Evolutionary conservation across 53 echinoderm and acorn worm genomes (phyloP).

Genomic region (Astropecten irregularis): DNA sequence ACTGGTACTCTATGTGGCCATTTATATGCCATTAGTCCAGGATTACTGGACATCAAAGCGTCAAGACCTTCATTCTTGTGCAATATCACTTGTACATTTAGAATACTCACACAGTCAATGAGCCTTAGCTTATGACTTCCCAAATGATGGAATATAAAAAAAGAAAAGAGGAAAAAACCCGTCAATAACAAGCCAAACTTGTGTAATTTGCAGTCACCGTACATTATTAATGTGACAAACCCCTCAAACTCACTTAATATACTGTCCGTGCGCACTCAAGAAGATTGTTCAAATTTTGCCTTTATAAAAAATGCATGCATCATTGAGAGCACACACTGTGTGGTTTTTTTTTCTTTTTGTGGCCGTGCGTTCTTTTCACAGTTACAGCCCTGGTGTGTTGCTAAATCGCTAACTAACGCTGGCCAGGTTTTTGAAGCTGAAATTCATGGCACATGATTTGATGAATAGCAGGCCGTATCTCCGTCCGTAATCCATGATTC

Average conservation of each 20-base stretch:
- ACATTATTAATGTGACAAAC: conserved; percentile 10
- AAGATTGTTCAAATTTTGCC: conserved; percentile 43
- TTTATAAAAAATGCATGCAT: conserved; percentile 24
- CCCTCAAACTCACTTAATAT: conserved; percentile 4
- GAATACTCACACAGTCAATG: no score
- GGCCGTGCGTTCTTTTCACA: no score
- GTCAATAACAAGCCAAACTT: no score
- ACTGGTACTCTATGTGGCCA: not conserved
- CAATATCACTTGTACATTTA: no score
- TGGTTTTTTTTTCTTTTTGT: no score
- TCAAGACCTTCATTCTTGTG: not conserved
- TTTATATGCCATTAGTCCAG: not conserved
- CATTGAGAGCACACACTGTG: not conserved
- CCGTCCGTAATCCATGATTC: conserved; percentile 40
- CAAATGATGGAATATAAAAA: not conserved
- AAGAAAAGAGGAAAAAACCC: no score
- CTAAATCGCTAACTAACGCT: no score
- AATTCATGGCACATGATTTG: not conserved
- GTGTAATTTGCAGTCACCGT: no score
- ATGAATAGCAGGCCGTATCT: conserved; percentile 22
- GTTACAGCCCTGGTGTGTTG: no score
- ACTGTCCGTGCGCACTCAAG: conserved; percentile 29
- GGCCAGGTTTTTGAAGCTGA: no score
- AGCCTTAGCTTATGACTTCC: conserved; percentile 20
- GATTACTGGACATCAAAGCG: not conserved